phyloP scores from a whole-genome alignment of 1,140 invertebrate species.

The Danaus plexippus region DNA sequence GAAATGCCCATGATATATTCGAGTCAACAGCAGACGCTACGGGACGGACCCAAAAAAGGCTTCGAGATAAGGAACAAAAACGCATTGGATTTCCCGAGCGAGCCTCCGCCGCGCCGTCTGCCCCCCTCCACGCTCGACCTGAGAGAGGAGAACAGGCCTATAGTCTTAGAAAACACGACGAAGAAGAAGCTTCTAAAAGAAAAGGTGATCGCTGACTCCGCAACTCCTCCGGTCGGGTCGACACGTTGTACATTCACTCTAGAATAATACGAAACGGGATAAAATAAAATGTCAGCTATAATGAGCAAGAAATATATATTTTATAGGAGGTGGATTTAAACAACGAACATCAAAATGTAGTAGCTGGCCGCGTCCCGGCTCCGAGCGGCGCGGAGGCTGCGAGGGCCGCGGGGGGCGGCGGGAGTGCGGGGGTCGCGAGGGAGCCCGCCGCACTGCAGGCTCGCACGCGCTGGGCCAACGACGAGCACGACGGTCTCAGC shows the following conservation, averaged over 20 bases:
- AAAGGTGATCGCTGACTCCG: constrained; percentile 17
- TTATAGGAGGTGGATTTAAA: no score
- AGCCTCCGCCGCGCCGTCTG: constrained; percentile 15
- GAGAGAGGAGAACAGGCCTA: constrained; percentile 15
- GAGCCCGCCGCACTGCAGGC: constrained; percentile 15
- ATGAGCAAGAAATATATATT: no score
- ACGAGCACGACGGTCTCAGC: constrained; percentile 75
- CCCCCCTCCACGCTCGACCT: constrained; percentile 5
- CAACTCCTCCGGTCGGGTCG: no score
- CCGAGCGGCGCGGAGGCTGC: no score
- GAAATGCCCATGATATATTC: constrained; percentile 47
- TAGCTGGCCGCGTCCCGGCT: no score
- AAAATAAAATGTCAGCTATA: no score
- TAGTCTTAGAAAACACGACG: constrained; percentile 22
- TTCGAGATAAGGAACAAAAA: constrained; percentile 34
- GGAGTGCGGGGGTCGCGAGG: constrained; percentile 8
- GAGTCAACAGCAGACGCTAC: constrained; percentile 39
- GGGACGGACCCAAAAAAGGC: constrained; percentile 57
- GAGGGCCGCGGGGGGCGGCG: neutral
- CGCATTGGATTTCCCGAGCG: constrained; percentile 11
- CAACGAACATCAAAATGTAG: no score
- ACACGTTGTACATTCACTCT: neutral
- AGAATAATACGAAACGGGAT: neutral
- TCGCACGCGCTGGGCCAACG: constrained; percentile 28
- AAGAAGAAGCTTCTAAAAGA: constrained; percentile 32